These are phyloP conservation scores for Orycteropus afer DNA, from an alignment of 2,113 vertebrate species.

Conservation along the genomic window DNA sequence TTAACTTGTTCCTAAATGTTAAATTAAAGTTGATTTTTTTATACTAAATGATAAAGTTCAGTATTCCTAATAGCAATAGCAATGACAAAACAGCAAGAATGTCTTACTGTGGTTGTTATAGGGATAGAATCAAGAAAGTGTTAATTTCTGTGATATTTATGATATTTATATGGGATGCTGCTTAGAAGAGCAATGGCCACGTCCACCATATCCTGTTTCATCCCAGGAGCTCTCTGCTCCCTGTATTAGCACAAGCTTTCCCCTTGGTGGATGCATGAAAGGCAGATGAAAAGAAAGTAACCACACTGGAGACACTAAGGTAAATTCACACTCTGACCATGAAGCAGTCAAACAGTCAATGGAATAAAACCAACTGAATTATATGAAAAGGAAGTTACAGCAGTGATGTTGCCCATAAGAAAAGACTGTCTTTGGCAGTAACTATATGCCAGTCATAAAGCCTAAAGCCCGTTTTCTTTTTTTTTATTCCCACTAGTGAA, in stretches of 20 bases:
- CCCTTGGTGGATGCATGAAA: neutral
- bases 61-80: neutral
- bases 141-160: neutral
- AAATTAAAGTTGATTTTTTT: neutral
- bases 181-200: neutral
- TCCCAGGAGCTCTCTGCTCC: neutral
- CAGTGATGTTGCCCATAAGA: neutral
- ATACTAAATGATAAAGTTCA: neutral
- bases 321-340: neutral
- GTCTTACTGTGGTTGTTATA: neutral
- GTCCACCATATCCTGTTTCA: neutral
- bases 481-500: neutral
- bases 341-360: neutral
- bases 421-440: neutral
- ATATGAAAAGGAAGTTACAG: neutral
- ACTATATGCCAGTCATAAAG: neutral
- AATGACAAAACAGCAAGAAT: neutral
- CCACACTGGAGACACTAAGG: neutral
- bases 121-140: neutral
- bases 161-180: neutral
- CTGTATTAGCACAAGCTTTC: neutral
- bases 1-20: neutral
- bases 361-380: neutral
- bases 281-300: neutral
- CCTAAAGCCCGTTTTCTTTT: neutral